Percentiles rank a stretch among this genome's conserved stretches.
These are phyloP conservation scores for Protophormia terraenovae DNA, from an alignment of 2,888 invertebrate species.

Conservation along the genomic window DNA sequence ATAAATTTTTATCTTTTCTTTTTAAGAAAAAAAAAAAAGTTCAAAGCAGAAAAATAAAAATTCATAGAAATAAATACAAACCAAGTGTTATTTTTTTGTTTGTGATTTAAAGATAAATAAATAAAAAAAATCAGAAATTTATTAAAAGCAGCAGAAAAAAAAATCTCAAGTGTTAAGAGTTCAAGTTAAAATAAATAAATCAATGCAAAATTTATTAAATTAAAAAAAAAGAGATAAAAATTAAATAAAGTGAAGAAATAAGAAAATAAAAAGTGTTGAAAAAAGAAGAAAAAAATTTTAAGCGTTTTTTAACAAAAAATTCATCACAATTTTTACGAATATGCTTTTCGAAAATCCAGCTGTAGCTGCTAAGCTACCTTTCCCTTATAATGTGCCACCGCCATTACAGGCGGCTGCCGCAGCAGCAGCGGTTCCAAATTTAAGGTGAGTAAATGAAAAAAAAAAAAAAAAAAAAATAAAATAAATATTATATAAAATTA, in stretches of 20 bases:
- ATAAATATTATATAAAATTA: no score
- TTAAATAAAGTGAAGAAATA: background rate
- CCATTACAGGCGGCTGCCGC: slow-evolving; percentile 83
- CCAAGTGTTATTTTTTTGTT: slow-evolving; percentile 3
- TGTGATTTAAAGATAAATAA: slow-evolving; percentile 39
- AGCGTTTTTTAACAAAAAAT: slow-evolving; percentile 29
- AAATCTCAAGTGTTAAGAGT: slow-evolving; percentile 28
- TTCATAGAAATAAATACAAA: background rate
- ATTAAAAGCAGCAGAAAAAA: background rate
- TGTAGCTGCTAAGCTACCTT: slow-evolving; percentile 85
- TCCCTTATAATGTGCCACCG: slow-evolving; percentile 88
- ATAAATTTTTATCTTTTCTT: slow-evolving; percentile 5
- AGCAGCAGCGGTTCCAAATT: slow-evolving; percentile 80
- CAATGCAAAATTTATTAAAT: slow-evolving; percentile 26
- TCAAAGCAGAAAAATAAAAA: background rate
- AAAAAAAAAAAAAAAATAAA: no score
- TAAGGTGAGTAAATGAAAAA: slow-evolving; percentile 77
- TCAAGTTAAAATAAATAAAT: background rate
- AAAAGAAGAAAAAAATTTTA: slow-evolving; percentile 18
- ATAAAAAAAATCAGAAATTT: background rate
- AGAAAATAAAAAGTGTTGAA: slow-evolving; percentile 14
- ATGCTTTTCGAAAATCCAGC: slow-evolving; percentile 89
- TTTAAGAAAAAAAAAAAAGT: background rate
- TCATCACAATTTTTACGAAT: slow-evolving; percentile 71
- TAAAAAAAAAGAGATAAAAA: background rate